phyloP scores from a whole-genome alignment of 2,113 vertebrate genomes.

The Triplophysa dalaica region DNA sequence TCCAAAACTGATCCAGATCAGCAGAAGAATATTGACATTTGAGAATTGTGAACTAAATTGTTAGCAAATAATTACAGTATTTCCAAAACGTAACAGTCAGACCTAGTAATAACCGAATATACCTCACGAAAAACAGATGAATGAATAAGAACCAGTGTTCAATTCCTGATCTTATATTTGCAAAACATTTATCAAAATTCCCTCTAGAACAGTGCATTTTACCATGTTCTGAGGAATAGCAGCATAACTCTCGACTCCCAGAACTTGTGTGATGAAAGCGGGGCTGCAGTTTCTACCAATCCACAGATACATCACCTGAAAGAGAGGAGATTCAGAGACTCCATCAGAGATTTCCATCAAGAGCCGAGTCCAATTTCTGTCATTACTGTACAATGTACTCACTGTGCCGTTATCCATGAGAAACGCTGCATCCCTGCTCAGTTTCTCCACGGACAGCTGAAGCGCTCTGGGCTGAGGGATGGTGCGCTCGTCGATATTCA shows the following conservation, averaged over 20 bases:
- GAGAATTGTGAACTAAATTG: too few relatives aligned
- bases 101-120: too few relatives aligned
- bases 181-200: background rate
- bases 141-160: too few relatives aligned
- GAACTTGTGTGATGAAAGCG: conserved; percentile 84
- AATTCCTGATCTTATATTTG: too few relatives aligned
- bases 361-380: too few relatives aligned
- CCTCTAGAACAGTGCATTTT: conserved; percentile 41
- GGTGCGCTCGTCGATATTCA: conserved; percentile 86
- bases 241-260: conserved; percentile 85
- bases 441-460: conserved; percentile 92
- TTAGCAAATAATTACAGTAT: too few relatives aligned
- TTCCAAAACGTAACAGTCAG: too few relatives aligned
- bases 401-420: conserved; percentile 93
- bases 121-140: too few relatives aligned
- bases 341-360: too few relatives aligned
- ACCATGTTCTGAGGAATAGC: conserved; percentile 88
- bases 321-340: background rate
- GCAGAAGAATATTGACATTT: too few relatives aligned
- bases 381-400: conserved; percentile 52
- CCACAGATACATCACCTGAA: conserved; percentile 89
- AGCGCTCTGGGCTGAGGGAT: conserved; percentile 89
- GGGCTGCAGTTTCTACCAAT: conserved; percentile 87
- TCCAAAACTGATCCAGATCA: too few relatives aligned
- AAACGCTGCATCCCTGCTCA: conserved; percentile 88